Percentiles rank a stretch among this genome's conserved stretches.
Conservation (phyloP, 1,140 invertebrate genomes). For the Nasonia vitripennis region DNA sequence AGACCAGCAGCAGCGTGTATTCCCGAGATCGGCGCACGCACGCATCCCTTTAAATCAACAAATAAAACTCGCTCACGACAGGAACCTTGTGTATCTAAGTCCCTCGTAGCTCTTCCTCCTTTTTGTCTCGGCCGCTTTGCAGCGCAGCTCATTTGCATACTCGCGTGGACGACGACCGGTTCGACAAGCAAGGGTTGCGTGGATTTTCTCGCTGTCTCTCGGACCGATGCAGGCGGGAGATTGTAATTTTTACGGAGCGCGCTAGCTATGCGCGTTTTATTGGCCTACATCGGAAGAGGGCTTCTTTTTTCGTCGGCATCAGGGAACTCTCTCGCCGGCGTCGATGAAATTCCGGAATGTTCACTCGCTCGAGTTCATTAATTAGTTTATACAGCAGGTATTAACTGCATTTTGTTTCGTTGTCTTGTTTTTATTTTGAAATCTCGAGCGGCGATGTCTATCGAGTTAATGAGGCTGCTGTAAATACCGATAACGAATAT, state of each 20-base stretch:
- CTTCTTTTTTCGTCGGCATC: background rate
- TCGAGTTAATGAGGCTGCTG: no score
- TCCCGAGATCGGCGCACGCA: background rate
- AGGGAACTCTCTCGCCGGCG: no score
- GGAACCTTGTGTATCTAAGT: background rate
- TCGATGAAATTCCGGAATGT: conserved; percentile 18
- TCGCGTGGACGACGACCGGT: conserved; percentile 22
- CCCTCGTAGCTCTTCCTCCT: background rate
- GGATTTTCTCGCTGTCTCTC: background rate
- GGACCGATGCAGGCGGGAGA: background rate
- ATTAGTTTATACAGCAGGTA: background rate
- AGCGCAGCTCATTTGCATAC: conserved; percentile 14
- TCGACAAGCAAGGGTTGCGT: conserved; percentile 4
- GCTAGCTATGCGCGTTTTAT: background rate
- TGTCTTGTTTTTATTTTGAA: background rate
- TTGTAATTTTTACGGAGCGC: conserved; percentile 28
- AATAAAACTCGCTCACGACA: background rate
- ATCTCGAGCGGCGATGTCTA: no score
- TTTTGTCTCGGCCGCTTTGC: background rate
- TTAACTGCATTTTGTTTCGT: background rate
- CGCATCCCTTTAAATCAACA: background rate
- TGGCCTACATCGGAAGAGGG: background rate
- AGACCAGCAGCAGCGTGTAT: background rate
- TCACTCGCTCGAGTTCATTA: background rate
- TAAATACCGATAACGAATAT: no score